A percentile compares a stretch with the other conserved stretches of the same genome.
These are phyloP conservation scores for Drosophila mimica DNA, from an alignment of 2,888 invertebrate species.

Conservation along the genomic window DNA sequence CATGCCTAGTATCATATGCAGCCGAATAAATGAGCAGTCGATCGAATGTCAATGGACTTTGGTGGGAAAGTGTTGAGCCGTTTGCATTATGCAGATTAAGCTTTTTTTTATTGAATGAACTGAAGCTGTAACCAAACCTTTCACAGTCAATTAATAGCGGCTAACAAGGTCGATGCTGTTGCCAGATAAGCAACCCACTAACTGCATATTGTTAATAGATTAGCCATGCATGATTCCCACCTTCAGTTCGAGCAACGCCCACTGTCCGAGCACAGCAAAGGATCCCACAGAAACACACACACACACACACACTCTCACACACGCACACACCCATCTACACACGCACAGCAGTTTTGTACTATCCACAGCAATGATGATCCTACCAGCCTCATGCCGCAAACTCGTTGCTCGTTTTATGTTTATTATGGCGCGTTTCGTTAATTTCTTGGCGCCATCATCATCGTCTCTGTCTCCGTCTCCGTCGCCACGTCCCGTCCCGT, in stretches of 20 bases:
- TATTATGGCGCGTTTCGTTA: slow-evolving; percentile 80
- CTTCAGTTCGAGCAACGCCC: slow-evolving; percentile 44
- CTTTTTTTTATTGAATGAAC: slow-evolving; percentile 72
- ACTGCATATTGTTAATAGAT: slow-evolving; percentile 73
- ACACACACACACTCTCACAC: background rate
- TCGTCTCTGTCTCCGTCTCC: slow-evolving; percentile 28
- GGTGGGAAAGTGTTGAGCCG: slow-evolving; percentile 77
- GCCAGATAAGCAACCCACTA: slow-evolving; percentile 53
- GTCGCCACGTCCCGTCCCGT: background rate
- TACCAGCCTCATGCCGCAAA: slow-evolving; percentile 24
- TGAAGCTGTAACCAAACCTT: slow-evolving; percentile 50
- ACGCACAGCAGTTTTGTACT: slow-evolving; percentile 15
- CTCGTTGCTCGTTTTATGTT: slow-evolving; percentile 57
- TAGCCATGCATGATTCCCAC: slow-evolving; percentile 46
- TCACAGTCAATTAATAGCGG: slow-evolving; percentile 76
- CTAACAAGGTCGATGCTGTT: slow-evolving; percentile 75
- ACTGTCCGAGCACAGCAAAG: slow-evolving; percentile 27
- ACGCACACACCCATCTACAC: background rate
- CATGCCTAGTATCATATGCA: slow-evolving; percentile 27
- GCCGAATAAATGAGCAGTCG: slow-evolving; percentile 41
- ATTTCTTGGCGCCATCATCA: slow-evolving; percentile 79
- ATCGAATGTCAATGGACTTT: slow-evolving; percentile 73
- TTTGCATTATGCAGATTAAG: slow-evolving; percentile 66
- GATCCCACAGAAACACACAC: slow-evolving; percentile 26
- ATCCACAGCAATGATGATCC: slow-evolving; percentile 57